These are phyloP conservation scores for Microctonus hyperodae DNA, from an alignment of 2,888 invertebrate species.

Conservation along the genomic window DNA sequence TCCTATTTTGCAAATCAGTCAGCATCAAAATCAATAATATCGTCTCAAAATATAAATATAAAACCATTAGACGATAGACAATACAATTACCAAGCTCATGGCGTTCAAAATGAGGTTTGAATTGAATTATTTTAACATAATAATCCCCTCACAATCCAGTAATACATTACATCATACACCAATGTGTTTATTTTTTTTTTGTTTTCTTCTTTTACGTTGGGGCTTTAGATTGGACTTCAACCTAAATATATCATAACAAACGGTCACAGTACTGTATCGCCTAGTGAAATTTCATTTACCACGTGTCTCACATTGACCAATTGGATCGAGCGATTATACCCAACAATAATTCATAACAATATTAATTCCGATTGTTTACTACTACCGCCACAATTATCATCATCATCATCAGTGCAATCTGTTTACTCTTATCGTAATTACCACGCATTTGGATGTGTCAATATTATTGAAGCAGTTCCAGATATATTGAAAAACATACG, in stretches of 20 bases:
- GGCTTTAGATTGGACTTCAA: neutral
- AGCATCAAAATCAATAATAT: neutral
- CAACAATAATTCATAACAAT: neutral
- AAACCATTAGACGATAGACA: neutral
- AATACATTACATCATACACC: neutral
- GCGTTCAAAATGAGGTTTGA: neutral
- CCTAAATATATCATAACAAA: neutral
- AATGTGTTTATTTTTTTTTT: neutral
- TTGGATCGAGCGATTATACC: neutral
- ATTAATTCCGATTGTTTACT: constrained; percentile 8
- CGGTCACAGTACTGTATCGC: neutral
- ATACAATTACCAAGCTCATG: neutral
- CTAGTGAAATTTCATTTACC: constrained; percentile 1
- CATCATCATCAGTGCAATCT: neutral
- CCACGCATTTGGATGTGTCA: constrained; percentile 24
- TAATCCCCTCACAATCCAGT: too few species aligned
- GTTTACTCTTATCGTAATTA: constrained; percentile 13
- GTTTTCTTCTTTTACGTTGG: neutral
- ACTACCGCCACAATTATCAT: constrained; percentile 3
- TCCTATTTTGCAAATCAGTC: neutral
- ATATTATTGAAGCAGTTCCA: constrained; percentile 34
- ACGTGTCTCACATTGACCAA: neutral
- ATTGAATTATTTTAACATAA: too few species aligned
- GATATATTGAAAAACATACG: constrained; percentile 32
- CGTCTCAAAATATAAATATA: neutral